Conservation (phyloP, 2,113 vertebrate species). For the Oryzias javanicus region DNA sequence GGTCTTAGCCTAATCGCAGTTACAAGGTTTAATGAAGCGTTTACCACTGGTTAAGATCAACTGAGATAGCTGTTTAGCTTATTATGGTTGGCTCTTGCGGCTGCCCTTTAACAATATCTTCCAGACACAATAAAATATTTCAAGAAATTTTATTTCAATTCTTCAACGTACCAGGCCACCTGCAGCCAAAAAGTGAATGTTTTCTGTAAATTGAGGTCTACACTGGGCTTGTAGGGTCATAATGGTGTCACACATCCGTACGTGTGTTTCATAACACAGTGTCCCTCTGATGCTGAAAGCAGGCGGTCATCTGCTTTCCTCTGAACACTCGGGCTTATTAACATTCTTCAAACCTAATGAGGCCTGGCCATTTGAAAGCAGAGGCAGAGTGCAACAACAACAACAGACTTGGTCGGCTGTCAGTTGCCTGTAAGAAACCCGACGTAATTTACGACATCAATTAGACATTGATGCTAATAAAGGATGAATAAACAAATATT, state of each 20-base stretch:
- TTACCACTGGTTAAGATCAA: conserved; percentile 15
- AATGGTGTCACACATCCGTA: conserved; percentile 2
- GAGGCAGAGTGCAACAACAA: conserved; percentile 27
- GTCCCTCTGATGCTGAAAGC: conserved; percentile 48
- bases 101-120: conserved; percentile 9
- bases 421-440: conserved; percentile 32
- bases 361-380: conserved; percentile 40
- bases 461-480: not conserved
- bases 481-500: conserved; percentile 2
- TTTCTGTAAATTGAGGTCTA: not conserved
- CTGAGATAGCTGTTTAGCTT: conserved; percentile 14
- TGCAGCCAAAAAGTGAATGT: conserved; percentile 1
- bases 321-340: conserved; percentile 71
- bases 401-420: conserved; percentile 20
- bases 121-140: conserved; percentile 9
- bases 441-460: conserved; percentile 1
- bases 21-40: conserved; percentile 21
- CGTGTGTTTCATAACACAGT: conserved; percentile 14
- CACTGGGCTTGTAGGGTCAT: not conserved
- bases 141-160: not conserved
- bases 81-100: conserved; percentile 21
- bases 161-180: conserved; percentile 6
- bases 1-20: conserved; percentile 17
- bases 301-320: conserved; percentile 47
- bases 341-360: conserved; percentile 74